Evolutionary conservation across 1,140 invertebrate genomes (phyloP).

Genomic region (Psilanteris sp.): DNA sequence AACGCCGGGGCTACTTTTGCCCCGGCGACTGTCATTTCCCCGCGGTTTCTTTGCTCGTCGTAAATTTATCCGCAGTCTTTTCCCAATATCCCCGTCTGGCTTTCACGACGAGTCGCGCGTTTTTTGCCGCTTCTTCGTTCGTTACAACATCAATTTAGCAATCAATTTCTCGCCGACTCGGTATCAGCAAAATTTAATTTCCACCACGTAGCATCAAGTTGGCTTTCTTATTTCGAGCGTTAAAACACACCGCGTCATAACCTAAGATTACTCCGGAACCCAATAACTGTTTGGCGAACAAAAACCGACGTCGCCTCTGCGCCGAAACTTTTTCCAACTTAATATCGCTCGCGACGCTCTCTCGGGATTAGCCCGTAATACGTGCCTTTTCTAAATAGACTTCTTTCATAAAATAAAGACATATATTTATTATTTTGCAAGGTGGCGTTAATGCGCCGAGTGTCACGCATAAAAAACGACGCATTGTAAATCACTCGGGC

Average conservation of each 20-base stretch:
- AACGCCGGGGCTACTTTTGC: background rate
- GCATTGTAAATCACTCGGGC: constrained; percentile 49
- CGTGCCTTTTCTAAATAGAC: constrained; percentile 54
- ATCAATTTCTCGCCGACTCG: constrained; percentile 27
- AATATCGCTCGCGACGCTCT: constrained; percentile 53
- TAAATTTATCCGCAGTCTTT: constrained; percentile 10
- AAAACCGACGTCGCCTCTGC: constrained; percentile 19
- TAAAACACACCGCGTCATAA: constrained; percentile 58
- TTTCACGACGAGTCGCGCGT: background rate
- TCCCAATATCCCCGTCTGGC: constrained; percentile 7
- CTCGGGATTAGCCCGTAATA: constrained; percentile 58
- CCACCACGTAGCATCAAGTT: constrained; percentile 33
- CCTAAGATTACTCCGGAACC: constrained; percentile 54
- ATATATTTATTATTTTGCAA: constrained; percentile 52
- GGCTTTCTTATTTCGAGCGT: constrained; percentile 43
- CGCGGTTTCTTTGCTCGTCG: background rate
- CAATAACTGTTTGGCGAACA: constrained; percentile 57
- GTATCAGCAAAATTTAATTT: constrained; percentile 41
- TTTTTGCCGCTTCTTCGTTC: constrained; percentile 4
- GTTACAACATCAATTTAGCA: constrained; percentile 32
- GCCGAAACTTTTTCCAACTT: constrained; percentile 59
- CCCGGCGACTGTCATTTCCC: background rate
- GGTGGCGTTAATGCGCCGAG: constrained; percentile 51
- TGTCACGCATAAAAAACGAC: constrained; percentile 27
- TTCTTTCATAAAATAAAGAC: constrained; percentile 53